These are phyloP conservation scores for Eupeodes latifasciatus DNA, from an alignment of 2,888 invertebrate genomes.

Conservation along the genomic window DNA sequence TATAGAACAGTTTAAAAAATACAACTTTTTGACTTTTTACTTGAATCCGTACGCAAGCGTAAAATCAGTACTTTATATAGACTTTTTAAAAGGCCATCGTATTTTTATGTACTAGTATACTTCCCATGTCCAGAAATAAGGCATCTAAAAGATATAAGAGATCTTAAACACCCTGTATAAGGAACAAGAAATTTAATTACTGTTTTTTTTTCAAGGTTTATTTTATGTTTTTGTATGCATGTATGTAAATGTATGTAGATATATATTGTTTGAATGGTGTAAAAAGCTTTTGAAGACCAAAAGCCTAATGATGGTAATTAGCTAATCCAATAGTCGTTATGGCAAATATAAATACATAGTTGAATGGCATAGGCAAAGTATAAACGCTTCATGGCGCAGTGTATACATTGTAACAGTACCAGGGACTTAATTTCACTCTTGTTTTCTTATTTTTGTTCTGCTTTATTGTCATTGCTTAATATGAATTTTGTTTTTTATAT, in stretches of 20 bases:
- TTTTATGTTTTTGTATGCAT: neutral
- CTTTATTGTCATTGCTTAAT: conserved; percentile 34
- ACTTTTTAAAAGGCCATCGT: no score
- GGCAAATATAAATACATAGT: conserved; percentile 59
- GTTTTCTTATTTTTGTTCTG: neutral
- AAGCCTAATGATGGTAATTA: conserved; percentile 59
- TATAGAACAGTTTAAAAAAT: no score
- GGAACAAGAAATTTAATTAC: conserved; percentile 58
- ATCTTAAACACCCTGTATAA: neutral
- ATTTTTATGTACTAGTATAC: no score
- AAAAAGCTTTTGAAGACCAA: conserved; percentile 8
- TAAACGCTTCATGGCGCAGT: neutral
- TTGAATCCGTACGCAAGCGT: no score
- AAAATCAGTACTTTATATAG: no score
- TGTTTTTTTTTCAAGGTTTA: conserved; percentile 1
- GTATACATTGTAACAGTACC: neutral
- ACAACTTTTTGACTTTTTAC: no score
- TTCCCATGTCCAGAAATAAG: no score
- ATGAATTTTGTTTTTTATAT: neutral
- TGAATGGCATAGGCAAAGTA: neutral
- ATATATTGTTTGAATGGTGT: neutral
- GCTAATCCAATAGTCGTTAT: conserved; percentile 63
- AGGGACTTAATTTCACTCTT: conserved; percentile 18
- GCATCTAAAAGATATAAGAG: no score
- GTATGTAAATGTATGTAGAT: neutral